Conservation (phyloP, 1,140 invertebrate species). For the Gryllus bimaculatus region DNA sequence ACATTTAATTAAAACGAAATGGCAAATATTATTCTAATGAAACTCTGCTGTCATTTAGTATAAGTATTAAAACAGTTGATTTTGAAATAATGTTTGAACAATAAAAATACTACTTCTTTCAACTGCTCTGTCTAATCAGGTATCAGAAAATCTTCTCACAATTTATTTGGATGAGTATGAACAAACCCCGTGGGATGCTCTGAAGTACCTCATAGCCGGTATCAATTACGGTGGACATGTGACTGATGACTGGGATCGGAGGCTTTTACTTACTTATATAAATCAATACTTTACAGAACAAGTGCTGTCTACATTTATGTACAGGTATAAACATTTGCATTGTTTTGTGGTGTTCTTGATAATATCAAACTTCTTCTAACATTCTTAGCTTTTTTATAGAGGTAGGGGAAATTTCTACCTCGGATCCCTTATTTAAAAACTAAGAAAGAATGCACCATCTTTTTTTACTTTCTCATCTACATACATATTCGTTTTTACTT, state of each 20-base stretch:
- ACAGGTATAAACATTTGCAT: conserved; percentile 41
- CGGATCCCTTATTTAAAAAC: neutral
- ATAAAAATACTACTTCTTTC: neutral
- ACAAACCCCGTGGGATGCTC: conserved; percentile 79
- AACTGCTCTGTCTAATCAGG: conserved; percentile 34
- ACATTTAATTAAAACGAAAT: too few species aligned
- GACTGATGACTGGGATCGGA: conserved; percentile 87
- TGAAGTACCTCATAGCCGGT: conserved; percentile 83
- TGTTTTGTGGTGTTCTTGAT: neutral
- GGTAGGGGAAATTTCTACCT: neutral
- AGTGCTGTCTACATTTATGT: conserved; percentile 50
- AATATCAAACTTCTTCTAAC: neutral
- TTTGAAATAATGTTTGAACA: too few species aligned
- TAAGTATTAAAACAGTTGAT: neutral
- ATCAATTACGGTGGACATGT: conserved; percentile 93
- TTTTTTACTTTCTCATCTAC: too few species aligned
- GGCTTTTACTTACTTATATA: conserved; percentile 69
- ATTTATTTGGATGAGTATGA: conserved; percentile 77
- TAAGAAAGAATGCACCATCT: neutral
- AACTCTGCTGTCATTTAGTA: too few species aligned
- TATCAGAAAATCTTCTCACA: conserved; percentile 68
- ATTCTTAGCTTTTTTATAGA: neutral
- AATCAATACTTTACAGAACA: conserved; percentile 69
- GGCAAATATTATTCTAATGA: too few species aligned
- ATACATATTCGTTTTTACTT: too few species aligned